These are phyloP conservation scores for Tetragnatha versicolor DNA, from an alignment of 1,140 invertebrate genomes.

Conservation along the genomic window DNA sequence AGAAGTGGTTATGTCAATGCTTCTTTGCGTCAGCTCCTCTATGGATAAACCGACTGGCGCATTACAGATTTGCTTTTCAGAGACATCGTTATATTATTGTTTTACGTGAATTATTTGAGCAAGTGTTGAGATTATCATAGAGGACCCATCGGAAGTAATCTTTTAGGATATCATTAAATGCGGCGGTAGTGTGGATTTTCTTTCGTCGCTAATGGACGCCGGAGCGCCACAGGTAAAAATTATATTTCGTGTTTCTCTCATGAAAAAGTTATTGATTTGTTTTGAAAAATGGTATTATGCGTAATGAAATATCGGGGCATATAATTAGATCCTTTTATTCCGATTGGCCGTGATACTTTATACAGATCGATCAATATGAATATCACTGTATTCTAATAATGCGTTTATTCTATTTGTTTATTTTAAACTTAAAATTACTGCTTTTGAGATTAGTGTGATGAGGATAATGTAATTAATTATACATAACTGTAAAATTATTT, in stretches of 20 bases:
- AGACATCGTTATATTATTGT: slow-evolving; percentile 12
- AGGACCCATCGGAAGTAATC: neutral
- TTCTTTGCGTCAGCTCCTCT: slow-evolving; percentile 34
- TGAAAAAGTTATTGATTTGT: slow-evolving; percentile 14
- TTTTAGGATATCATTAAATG: slow-evolving; percentile 42
- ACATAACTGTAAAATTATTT: too few species aligned
- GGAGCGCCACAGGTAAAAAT: slow-evolving; percentile 40
- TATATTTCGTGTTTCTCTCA: slow-evolving; percentile 4
- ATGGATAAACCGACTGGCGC: slow-evolving; percentile 24
- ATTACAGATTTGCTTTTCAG: slow-evolving; percentile 7
- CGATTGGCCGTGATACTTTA: too few species aligned
- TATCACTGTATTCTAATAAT: too few species aligned
- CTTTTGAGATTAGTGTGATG: too few species aligned
- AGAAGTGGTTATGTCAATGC: slow-evolving; percentile 50
- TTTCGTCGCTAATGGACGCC: slow-evolving; percentile 44
- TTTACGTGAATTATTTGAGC: neutral
- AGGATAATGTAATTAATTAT: too few species aligned
- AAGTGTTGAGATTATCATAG: neutral
- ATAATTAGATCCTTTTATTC: too few species aligned
- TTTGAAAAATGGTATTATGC: neutral
- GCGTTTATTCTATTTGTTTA: too few species aligned
- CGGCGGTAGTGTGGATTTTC: neutral
- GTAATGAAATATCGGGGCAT: neutral
- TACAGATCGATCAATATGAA: too few species aligned
- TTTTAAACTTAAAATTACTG: too few species aligned